Base-by-base conservation (phyloP, 2,797 vertebrate genomes). In the Coregonus ussuriensis region DNA sequence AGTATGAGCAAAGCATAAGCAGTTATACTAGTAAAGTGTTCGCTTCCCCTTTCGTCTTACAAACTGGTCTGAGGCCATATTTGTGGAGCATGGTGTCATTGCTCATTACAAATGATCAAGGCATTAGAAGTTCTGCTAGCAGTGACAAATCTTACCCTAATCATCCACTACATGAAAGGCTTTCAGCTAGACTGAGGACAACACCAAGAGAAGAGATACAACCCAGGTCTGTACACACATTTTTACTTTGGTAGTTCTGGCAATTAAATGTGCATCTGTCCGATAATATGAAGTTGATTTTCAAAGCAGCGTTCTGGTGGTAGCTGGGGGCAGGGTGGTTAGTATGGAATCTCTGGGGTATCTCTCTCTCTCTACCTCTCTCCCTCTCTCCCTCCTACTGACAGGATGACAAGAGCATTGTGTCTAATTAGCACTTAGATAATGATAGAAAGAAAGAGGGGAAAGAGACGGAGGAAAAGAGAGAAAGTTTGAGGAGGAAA, bases 261-360 rank as follows among this genome's bases (percentile, higher is more conserved):
- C 85, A 89, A 91, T 92, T 88, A 6, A 89, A 91, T 89, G 82
- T 74, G 88, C 41, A 89, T 88, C 89, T 89, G 88, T 86, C 86
- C 66, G 59, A 75, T 31, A 47, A 47, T 74, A 75, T 77, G 35
- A 75, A 16, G 73, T 71, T 21, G 53, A 37, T 47, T 29, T 51
- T 15, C 47, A 53, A 14, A 52, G 41, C 2, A 47, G 73, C 3
- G 15, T 21, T 31, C 37, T 1, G 35, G n/a, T 4, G 7, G 33
- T 13, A 35, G 13, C 18, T 9, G 15, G 1, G 74, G 3, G 25
- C 51, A 51, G 4, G 47, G 41, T 3, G 3, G 70, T 51, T 37
- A n/a, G 6, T 53, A n/a, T 15, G n/a, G 33, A 77, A 72, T 25
- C 35, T 72, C 75, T 37, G 52, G 21, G 51, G 74, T 25, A 25